Conservation (phyloP, 2,113 vertebrate species). For the Rhinolophus sinicus region DNA sequence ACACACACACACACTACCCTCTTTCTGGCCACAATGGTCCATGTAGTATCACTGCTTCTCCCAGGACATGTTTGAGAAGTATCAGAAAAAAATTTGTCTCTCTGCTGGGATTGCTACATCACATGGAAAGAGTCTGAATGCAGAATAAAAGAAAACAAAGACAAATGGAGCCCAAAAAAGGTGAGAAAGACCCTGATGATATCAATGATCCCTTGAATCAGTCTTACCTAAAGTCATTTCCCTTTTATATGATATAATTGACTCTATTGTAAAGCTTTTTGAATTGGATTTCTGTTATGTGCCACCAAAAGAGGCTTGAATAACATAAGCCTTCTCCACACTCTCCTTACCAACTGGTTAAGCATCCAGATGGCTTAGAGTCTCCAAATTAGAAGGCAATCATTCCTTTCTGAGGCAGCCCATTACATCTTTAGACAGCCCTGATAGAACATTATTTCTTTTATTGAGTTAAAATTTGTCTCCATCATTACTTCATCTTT, state of each 20-base stretch:
- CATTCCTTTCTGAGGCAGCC: not conserved
- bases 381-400: not conserved
- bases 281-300: not conserved
- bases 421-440: not conserved
- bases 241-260: not conserved
- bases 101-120: slow-evolving; percentile 3
- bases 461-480: not conserved
- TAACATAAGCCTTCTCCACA: slow-evolving; percentile 1
- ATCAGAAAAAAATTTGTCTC: not conserved
- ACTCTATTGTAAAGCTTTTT: not conserved
- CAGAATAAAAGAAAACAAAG: slow-evolving; percentile 43
- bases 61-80: not conserved
- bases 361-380: not conserved
- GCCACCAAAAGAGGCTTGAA: not conserved
- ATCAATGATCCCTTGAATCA: not conserved
- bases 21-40: not conserved
- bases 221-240: not conserved
- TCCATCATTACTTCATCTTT: not conserved
- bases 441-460: not conserved
- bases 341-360: not conserved
- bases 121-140: not conserved
- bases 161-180: not conserved
- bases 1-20: not conserved
- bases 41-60: slow-evolving; percentile 44
- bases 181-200: not conserved